Evolutionary conservation across 2,888 invertebrate genomes (phyloP), one percentile per base, ranked within the genome.

Genomic region (Serrognathus titanus): DNA sequence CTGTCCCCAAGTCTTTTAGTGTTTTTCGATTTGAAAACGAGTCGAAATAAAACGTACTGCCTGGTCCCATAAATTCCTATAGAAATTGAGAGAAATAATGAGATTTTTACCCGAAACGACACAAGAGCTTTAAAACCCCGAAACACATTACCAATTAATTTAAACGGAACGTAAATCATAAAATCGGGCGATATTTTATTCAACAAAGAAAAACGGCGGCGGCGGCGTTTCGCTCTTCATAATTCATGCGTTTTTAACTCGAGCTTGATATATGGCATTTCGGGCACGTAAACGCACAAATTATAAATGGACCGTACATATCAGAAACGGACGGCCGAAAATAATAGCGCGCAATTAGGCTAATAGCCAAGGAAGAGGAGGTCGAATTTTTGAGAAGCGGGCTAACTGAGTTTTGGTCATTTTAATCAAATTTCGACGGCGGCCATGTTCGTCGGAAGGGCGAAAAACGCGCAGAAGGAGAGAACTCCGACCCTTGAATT

Each of bases 231-330:
- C n/a, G 31, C 43, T 49, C 31, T 50, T 50, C 46, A 46, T 55
- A 50, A 31, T 31, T 31, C 24, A 55, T 50, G 50, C 37, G 46
- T 55, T 55, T 50, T 46, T 46, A 55, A 51, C 51, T 16, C 51
- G 39, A 39, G 38, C 50, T 39, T 55, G 55, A 55, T 55, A 55
- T 55, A 55, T 55, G 55, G 51, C 55, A 55, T 48, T 50, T 55
- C 31, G 49, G 50, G 50, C 39, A 53, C 39, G 53, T 47, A 53
- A 53, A 53, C 53, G 47, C 53, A 35, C 48, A 47, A 16, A 48
- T 53, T 53, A 53, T 47, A 53, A 53, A 38, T 38, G 47, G 36
- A 53, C 16, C 45, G 45, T 45, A 45, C 20, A n/a, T 45, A 24
- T 45, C 45, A 20, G 4, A 45, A 45, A 45, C 16, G 45, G 45